Evolutionary conservation across 2,888 invertebrate species (phyloP), one percentile per base, ranked within the genome.

Genomic region (Hanleya hanleyi): DNA sequence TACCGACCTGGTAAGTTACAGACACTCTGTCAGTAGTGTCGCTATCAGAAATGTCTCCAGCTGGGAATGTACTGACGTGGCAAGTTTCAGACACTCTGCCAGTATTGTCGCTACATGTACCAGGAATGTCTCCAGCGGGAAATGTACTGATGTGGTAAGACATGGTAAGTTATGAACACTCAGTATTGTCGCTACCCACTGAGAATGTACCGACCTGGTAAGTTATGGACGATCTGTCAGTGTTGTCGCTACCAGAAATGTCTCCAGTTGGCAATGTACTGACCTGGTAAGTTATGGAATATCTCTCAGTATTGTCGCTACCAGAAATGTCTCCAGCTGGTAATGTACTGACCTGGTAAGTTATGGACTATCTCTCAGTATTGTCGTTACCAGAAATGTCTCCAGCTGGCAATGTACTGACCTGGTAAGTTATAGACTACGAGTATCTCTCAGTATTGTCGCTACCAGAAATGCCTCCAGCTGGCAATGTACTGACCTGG

Each of bases 21-120:
- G 51, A 89, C 90, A n/a, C 88, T 88, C 74, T 90, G 90, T 75
- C 89, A 89, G 78, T 87, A 79, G 77, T 90, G n/a, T n/a, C n/a
- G n/a, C n/a, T n/a, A n/a, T n/a, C 86, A 89, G 80, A 89, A 88
- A 79, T 90, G 89, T 79, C 77, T 89, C 2, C 57, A 73, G 9
- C 80, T 89, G 18, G 84, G 86, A 47, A 90, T 90, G 90, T 84
- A 84, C 74, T 84, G 83, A 73, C 88, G 88, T 81, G 88, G 89
- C n/a, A 88, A 89, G 65, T 89, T 86, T 29, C 79, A 89, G 51
- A 89, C 90, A n/a, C 88, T 88, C 74, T 90, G 90, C 75, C 89
- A 89, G 78, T 87, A 79, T 77, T 90, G n/a, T n/a, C n/a, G n/a
- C n/a, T n/a, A n/a, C n/a, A n/a, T n/a, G n/a, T n/a, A n/a, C n/a